Evolutionary conservation across 2,113 vertebrate species (phyloP), one percentile per base, ranked within the genome.

Genomic region (Esox niger): DNA sequence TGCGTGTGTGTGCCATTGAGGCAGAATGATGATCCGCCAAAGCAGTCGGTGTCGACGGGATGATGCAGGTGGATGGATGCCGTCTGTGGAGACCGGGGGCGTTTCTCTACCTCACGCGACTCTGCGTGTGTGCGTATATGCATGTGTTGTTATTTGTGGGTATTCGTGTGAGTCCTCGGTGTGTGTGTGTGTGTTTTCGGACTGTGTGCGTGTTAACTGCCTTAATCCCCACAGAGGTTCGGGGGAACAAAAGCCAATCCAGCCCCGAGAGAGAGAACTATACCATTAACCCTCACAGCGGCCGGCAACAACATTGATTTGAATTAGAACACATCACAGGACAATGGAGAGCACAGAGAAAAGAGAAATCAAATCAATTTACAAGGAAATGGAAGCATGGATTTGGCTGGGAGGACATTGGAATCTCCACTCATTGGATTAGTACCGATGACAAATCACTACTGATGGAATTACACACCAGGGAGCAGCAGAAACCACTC

Each of bases 381-480:
- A 13, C 66, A 58, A 76, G 67, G 76, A 87, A 81, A 82, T 81
- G 77, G 76, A 81, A 80, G 62, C 79, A 79, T 74, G 73, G 80
- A 80, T 81, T 73, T 84, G 71, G 57, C 75, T 73, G 73, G 6
- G 47, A 58, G 77, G 65, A 70, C 71, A 8, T 20, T 2, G n/a
- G 4, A 70, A 73, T 77, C 83, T 71, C 75, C 54, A 52, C 26
- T 71, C 66, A 64, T 59, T 56, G 72, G 70, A 81, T 84, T 88
- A 84, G 77, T 43, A 56, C 46, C 75, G 77, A 84, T 74, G 69
- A 77, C 69, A 78, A 70, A 57, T 65, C 38, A 73, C 29, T 62
- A 13, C 73, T 59, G 54, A 68, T 77, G 55, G 71, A 71, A 76
- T 75, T 66, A 72, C 68, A 54, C 23, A 38, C 66, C 55, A 38